Base-by-base conservation (phyloP, 2,888 invertebrate species). In the Lasioglossum morio region DNA sequence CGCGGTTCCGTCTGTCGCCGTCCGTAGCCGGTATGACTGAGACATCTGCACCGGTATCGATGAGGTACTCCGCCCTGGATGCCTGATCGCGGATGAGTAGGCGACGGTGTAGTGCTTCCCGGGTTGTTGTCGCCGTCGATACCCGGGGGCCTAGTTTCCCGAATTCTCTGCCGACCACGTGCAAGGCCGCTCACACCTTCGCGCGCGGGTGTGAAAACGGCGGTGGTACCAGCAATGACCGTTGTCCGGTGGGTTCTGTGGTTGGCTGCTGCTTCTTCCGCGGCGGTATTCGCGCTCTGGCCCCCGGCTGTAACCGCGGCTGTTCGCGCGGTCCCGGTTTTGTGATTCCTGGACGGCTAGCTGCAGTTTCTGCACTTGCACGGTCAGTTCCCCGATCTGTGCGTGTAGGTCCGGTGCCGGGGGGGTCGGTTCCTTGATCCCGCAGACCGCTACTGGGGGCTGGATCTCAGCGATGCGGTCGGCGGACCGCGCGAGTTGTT, bases 201-300 rank as follows among this genome's bases (percentile, higher is more conserved):
- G 5, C 5, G 48, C 48, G 5, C 4, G 2, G 14, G 0, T 4
- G 0, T 4, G 3, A 1, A 14, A 53, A 5, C 4, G 2, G 0
- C 14, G 14, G 19, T 53, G 48, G 16, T 14, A 14, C 5, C 23
- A 5, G 19, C 48, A 53, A 0, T 14, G 4, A 4, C 48, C 48
- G 48, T 19, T 19, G 19, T 1, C 1, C 48, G 48, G 1, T 4
- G 16, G 4, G 12, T 0, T 0, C 0, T 19, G 4, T 0, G 40
- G 40, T 0, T 0, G 40, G 40, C 8, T 40, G 40, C 8, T 40
- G 40, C 40, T 40, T 8, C 40, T 40, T 40, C 8, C 8, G 0
- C 40, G 40, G 40, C 40, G 40, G 40, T 1, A 8, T 8, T 1
- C 8, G 40, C 40, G 40, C 40, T 40, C 40, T 8, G 40, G 40